Evolutionary conservation across 2,888 invertebrate genomes (phyloP).

Genomic region (Phaedon cochleariae): DNA sequence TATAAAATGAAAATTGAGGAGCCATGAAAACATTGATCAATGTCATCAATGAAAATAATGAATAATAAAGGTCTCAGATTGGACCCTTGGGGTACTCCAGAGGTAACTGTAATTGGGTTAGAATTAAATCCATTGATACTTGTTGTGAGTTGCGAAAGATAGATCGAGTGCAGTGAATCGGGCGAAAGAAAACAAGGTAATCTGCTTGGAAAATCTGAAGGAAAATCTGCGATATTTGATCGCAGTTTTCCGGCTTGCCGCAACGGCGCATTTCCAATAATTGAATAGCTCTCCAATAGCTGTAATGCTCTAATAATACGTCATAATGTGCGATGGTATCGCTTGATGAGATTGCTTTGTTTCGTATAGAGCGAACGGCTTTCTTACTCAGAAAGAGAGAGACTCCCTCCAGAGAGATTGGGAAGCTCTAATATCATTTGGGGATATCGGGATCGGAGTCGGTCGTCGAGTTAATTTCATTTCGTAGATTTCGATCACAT

Average conservation of each 20-base stretch:
- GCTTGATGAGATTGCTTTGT: constrained; percentile 64
- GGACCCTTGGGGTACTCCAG: too few relatives aligned
- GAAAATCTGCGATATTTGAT: constrained; percentile 57
- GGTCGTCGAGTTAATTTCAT: not conserved
- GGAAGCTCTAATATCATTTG: not conserved
- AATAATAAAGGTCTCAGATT: too few relatives aligned
- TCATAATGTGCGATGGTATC: constrained; percentile 64
- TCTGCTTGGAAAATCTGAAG: constrained; percentile 48
- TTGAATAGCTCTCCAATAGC: constrained; percentile 65
- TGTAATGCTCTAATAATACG: constrained; percentile 65
- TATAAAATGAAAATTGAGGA: too few relatives aligned
- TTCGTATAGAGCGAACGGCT: constrained; percentile 49
- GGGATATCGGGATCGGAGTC: not conserved
- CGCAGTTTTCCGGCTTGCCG: constrained; percentile 59
- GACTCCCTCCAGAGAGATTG: not conserved
- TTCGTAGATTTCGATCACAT: not conserved
- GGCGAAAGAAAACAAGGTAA: constrained; percentile 47
- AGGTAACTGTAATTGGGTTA: too few relatives aligned
- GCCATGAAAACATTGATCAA: too few relatives aligned
- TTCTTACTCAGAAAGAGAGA: constrained; percentile 13
- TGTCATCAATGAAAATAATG: too few relatives aligned
- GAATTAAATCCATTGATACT: too few relatives aligned
- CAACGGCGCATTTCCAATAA: constrained; percentile 64
- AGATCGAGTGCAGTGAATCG: not conserved
- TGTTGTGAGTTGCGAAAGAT: too few relatives aligned